These are phyloP conservation scores for Alligator sinensis DNA, from an alignment of 2,113 vertebrate genomes.

Conservation along the genomic window DNA sequence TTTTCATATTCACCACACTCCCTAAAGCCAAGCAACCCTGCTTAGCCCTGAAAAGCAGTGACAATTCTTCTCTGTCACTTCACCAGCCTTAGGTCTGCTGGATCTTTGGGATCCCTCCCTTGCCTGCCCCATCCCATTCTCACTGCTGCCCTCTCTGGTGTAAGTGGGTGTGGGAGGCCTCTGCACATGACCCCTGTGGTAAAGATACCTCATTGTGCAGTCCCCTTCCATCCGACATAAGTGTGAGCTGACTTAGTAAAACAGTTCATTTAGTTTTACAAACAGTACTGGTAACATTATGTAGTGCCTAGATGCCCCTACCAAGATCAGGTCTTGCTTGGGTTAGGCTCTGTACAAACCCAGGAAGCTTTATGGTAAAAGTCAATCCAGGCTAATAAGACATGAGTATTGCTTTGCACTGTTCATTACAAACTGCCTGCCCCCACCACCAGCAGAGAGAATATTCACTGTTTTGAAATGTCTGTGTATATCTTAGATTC, in stretches of 20 bases:
- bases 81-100: not conserved
- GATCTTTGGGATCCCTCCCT: rapidly evolving
- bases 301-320: not conserved
- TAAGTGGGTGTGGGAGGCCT: not conserved
- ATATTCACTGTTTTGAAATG: not conserved
- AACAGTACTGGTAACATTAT: rapidly evolving
- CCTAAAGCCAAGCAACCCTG: not conserved
- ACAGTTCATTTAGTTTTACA: rapidly evolving
- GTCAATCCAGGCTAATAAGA: not conserved
- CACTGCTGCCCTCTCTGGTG: not conserved
- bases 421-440: not conserved
- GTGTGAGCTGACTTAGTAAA: too few relatives aligned
- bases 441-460: not conserved
- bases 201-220: rapidly evolving
- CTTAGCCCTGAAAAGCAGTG: not conserved
- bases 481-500: not conserved
- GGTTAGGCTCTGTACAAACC: rapidly evolving
- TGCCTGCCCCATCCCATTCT: not conserved
- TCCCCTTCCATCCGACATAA: not conserved
- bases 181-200: rapidly evolving
- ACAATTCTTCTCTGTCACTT: not conserved
- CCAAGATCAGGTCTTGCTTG: rapidly evolving
- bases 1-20: not conserved
- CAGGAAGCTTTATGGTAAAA: not conserved
- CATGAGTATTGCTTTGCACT: rapidly evolving